These are phyloP conservation scores for Cricetomys ansorgei DNA, from an alignment of 2,113 vertebrate genomes.

Conservation along the genomic window DNA sequence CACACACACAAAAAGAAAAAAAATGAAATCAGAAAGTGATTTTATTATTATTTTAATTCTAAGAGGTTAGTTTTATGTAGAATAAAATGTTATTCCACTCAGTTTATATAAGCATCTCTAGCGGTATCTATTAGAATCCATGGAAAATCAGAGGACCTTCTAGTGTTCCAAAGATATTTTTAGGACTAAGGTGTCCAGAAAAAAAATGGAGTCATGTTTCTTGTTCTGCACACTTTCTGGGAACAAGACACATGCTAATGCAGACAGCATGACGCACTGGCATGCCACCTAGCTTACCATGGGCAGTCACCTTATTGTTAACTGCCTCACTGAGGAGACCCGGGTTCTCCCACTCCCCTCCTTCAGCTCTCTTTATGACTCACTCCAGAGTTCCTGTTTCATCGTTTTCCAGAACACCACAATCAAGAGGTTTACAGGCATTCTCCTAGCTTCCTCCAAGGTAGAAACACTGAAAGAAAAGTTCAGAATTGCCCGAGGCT, in stretches of 20 bases:
- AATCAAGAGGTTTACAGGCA: neutral
- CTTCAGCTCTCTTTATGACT: neutral
- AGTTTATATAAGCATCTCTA: constrained; percentile 48
- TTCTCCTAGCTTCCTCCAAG: neutral
- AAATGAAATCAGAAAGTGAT: constrained; percentile 30
- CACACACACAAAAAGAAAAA: constrained; percentile 34
- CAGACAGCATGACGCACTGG: accelerated
- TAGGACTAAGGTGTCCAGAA: constrained; percentile 28
- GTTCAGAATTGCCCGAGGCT: neutral
- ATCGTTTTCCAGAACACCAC: neutral
- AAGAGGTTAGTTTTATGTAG: neutral
- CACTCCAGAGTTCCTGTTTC: neutral
- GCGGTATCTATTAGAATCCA: constrained; percentile 21
- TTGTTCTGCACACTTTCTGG: neutral
- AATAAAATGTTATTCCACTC: constrained; percentile 42
- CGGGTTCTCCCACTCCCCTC: accelerated
- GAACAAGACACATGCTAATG: neutral
- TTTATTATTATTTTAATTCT: neutral
- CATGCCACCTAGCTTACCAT: neutral
- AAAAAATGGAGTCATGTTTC: constrained; percentile 13
- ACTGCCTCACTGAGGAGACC: accelerated
- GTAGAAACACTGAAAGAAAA: neutral
- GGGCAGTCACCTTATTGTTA: neutral
- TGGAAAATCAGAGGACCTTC: constrained; percentile 53
- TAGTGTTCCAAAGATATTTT: constrained; percentile 10